Conservation (phyloP, 2,797 vertebrate species). For the Thalassophryne amazonica region DNA sequence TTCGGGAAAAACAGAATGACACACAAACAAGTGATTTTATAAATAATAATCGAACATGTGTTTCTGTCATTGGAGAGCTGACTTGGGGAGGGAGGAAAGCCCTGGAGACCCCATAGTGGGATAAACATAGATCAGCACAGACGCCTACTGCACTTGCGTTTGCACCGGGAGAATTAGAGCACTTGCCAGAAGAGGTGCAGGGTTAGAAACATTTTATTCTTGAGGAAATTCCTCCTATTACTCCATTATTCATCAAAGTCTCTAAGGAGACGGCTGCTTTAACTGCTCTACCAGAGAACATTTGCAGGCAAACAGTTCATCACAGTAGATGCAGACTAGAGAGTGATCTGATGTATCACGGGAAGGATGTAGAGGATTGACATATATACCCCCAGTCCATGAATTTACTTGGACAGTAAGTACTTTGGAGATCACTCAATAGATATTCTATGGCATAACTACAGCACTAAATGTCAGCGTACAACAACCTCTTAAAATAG, state of each 20-base stretch:
- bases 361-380: conserved; percentile 52
- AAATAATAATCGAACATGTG: conserved; percentile 76
- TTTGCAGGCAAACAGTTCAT: conserved; percentile 61
- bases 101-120: conserved; percentile 69
- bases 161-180: conserved; percentile 57
- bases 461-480: conserved; percentile 41
- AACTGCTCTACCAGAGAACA: conserved; percentile 73
- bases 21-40: conserved; percentile 77
- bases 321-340: conserved; percentile 50
- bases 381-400: conserved; percentile 61
- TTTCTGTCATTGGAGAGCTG: conserved; percentile 66
- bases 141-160: conserved; percentile 38
- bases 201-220: conserved; percentile 76
- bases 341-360: conserved; percentile 59
- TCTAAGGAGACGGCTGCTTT: conserved; percentile 64
- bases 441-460: conserved; percentile 60
- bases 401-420: conserved; percentile 63
- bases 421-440: conserved; percentile 55
- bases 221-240: conserved; percentile 74
- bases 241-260: conserved; percentile 75
- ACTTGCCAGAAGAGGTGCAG: conserved; percentile 67
- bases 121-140: conserved; percentile 62
- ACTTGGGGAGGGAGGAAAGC: conserved; percentile 47
- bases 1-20: conserved; percentile 67
- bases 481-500: conserved; percentile 31